These are phyloP conservation scores for Atethmia centrago DNA, from an alignment of 2,888 invertebrate species.

Conservation along the genomic window DNA sequence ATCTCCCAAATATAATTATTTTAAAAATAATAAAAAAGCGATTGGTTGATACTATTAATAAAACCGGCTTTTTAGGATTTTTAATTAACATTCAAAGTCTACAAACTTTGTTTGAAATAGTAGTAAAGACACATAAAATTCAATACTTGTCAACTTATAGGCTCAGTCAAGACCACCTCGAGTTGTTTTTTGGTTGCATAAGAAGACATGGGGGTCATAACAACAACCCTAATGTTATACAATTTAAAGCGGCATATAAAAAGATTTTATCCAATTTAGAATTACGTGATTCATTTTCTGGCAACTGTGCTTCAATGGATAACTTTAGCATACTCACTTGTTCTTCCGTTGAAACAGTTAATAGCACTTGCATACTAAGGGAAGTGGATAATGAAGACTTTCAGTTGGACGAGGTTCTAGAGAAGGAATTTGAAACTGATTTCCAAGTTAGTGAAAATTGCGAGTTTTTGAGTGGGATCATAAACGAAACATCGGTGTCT, in stretches of 20 bases:
- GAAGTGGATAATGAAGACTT: neutral
- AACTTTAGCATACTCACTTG: neutral
- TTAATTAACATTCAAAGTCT: too few species aligned
- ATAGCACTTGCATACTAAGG: neutral
- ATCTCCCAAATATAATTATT: neutral
- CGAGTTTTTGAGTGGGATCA: too few species aligned
- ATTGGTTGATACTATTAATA: neutral
- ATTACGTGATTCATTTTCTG: too few species aligned
- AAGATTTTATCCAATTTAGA: too few species aligned
- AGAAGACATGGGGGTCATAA: slow-evolving; percentile 6
- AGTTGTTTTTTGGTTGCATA: slow-evolving; percentile 12
- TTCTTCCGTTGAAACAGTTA: neutral
- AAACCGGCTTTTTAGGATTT: slow-evolving; percentile 1
- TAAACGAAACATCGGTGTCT: too few species aligned
- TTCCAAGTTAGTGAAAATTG: too few species aligned
- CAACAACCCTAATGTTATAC: neutral
- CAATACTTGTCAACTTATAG: slow-evolving; percentile 1
- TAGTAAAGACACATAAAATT: neutral
- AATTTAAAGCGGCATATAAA: too few species aligned
- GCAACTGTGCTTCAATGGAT: too few species aligned
- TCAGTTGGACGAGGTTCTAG: neutral
- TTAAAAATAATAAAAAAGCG: slow-evolving; percentile 1
- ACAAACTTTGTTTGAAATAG: neutral
- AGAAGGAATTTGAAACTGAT: too few species aligned
- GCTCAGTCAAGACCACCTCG: slow-evolving; percentile 3